phyloP scores from a whole-genome alignment of 2,888 invertebrate genomes.

The Dyspetes luteomarginatus region DNA sequence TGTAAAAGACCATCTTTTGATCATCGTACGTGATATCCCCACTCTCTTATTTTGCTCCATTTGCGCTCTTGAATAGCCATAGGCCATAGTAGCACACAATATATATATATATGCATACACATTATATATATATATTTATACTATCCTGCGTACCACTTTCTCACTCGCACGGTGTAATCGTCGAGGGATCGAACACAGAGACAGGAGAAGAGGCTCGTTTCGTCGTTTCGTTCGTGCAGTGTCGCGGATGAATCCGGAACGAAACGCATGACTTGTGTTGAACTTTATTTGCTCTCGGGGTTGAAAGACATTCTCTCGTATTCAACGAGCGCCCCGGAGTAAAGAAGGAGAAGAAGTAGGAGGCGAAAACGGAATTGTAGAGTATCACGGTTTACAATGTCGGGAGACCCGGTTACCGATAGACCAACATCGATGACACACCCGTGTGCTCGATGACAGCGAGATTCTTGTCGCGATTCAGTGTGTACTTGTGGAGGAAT shows the following conservation, averaged over 20 bases:
- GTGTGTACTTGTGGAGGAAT: conserved; percentile 8
- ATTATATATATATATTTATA: background rate
- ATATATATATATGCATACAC: background rate
- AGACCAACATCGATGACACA: conserved; percentile 71
- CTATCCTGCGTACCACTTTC: background rate
- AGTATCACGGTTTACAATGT: conserved; percentile 44
- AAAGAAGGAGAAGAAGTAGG: background rate
- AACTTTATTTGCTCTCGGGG: background rate
- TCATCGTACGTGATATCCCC: conserved; percentile 6
- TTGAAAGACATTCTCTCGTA: background rate
- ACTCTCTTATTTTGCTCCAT: background rate
- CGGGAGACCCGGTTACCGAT: conserved; percentile 53
- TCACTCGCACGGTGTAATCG: conserved; percentile 16
- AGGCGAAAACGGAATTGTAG: background rate
- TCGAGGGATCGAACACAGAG: conserved; percentile 1
- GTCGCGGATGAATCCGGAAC: background rate
- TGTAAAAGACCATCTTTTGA: background rate
- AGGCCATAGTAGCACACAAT: background rate
- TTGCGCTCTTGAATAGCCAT: background rate
- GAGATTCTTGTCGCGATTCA: conserved; percentile 18
- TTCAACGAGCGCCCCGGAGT: background rate
- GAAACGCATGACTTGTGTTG: background rate
- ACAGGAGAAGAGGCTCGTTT: background rate
- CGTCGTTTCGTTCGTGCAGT: background rate
- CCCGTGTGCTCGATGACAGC: conserved; percentile 67